Base-by-base conservation (phyloP, 2,888 invertebrate species). In the Sisyra nigra region DNA sequence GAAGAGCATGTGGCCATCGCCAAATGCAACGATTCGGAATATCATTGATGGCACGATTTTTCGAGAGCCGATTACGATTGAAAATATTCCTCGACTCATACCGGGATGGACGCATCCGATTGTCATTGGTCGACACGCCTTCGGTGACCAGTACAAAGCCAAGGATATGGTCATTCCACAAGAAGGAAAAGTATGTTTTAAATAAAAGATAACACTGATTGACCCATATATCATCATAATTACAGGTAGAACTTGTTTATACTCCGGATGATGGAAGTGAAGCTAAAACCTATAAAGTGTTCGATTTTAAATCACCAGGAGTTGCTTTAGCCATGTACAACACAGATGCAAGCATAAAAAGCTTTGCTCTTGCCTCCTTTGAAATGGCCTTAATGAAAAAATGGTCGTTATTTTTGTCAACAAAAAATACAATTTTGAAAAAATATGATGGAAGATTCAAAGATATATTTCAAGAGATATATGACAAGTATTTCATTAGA, bases 1-100 rank as follows among this genome's bases (percentile, higher is more conserved):
- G 55, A 91, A 91, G 64, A 84, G 88, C 63, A 91, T 91, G 89
- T 91, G 89, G 89, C 70, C 83, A 10, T 84, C 83, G 52, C 91
- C 89, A 1, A 91, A 91, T 57, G 91, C 91, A 9, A 91, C 89
- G 0, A 87, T 91, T 56, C 72, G 91, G 57, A 91, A 91, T 62
- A 88, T 91, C 56, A 69, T 91, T 39, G 88, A 87, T n/a, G 91
- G 91, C 15, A 89, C 88, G 0, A 88, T 89, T 42, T 89, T 89
- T 68, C 72, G 91, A 42, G 91, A 91, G 62, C 89, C 91, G n/a
- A 91, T 91, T 56, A 58, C 91, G 34, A 89, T 89, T 63, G 72
- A 81, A 59, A 85, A 74, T 59, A 85, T 91, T 58, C 91, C 91
- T 10, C 74, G 82, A 39, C 63, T 91, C 42, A 80, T 91, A 15